These are phyloP conservation scores for Tolypeutes matacus DNA, from an alignment of 2,797 vertebrate species.

Conservation along the genomic window DNA sequence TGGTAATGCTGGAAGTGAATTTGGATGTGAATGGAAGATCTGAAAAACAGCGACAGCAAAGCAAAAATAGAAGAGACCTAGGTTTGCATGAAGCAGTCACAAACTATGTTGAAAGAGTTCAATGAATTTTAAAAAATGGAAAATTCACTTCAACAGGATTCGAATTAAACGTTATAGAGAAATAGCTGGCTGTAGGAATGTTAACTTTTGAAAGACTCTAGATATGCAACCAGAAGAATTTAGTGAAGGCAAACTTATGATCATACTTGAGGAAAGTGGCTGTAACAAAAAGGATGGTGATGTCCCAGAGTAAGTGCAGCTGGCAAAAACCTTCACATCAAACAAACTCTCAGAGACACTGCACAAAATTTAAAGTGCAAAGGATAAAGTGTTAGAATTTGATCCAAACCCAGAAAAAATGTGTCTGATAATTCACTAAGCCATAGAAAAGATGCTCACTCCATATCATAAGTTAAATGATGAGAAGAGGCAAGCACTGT, in stretches of 20 bases:
- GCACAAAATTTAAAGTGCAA: not conserved
- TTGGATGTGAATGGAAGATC: not conserved
- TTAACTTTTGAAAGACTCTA: not conserved
- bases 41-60: not conserved
- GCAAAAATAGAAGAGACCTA: not conserved
- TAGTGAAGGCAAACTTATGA: not conserved
- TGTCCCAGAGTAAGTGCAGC: not conserved
- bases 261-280: not conserved
- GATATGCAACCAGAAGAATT: not conserved
- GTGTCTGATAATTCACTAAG: not conserved
- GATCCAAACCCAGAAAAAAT: slow-evolving; percentile 17
- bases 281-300: not conserved
- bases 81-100: not conserved
- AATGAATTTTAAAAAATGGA: not conserved
- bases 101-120: not conserved
- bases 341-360: not conserved
- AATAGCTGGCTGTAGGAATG: not conserved
- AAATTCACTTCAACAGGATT: not conserved
- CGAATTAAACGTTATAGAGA: not conserved
- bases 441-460: not conserved
- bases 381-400: not conserved
- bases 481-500: not conserved
- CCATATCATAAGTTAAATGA: not conserved
- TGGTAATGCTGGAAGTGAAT: not conserved
- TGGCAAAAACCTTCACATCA: not conserved